Evolutionary conservation across 2,888 invertebrate species (phyloP).

Genomic region (Petrolisthes manimaculis): DNA sequence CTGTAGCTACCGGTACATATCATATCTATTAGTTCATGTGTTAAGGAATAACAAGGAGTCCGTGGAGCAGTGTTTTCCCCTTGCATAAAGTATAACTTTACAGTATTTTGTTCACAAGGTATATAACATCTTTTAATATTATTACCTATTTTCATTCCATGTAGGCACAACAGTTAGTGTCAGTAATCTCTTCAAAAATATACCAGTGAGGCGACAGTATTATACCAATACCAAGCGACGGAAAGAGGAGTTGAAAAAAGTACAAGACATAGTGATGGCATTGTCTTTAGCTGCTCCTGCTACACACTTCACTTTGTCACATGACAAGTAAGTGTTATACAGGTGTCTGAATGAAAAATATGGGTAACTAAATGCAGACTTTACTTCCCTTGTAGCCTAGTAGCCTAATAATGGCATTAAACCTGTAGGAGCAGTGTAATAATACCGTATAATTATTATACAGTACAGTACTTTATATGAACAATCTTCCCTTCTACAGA

Average conservation of each 20-base stretch:
- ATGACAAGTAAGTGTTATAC: slow-evolving; percentile 70
- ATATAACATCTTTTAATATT: background rate
- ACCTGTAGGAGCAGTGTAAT: no score
- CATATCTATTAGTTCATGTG: no score
- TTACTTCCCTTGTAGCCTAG: background rate
- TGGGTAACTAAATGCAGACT: background rate
- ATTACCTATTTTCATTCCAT: background rate
- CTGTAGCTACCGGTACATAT: no score
- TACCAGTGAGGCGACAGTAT: slow-evolving; percentile 75
- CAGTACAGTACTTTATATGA: background rate
- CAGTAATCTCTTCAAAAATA: slow-evolving; percentile 73
- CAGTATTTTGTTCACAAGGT: no score
- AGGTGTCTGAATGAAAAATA: no score
- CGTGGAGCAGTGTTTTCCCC: no score
- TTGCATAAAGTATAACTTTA: no score
- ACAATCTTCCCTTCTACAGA: slow-evolving; percentile 31
- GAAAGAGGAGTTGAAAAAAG: slow-evolving; percentile 73
- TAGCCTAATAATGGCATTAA: no score
- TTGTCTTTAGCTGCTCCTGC: slow-evolving; percentile 73
- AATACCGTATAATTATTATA: background rate
- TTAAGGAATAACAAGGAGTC: no score
- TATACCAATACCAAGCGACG: slow-evolving; percentile 71
- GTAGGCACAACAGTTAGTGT: slow-evolving; percentile 74
- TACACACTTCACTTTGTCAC: slow-evolving; percentile 71
- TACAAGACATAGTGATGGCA: slow-evolving; percentile 73